Base-by-base conservation (phyloP, 2,797 vertebrate species). In the Nyctibius grandis region DNA sequence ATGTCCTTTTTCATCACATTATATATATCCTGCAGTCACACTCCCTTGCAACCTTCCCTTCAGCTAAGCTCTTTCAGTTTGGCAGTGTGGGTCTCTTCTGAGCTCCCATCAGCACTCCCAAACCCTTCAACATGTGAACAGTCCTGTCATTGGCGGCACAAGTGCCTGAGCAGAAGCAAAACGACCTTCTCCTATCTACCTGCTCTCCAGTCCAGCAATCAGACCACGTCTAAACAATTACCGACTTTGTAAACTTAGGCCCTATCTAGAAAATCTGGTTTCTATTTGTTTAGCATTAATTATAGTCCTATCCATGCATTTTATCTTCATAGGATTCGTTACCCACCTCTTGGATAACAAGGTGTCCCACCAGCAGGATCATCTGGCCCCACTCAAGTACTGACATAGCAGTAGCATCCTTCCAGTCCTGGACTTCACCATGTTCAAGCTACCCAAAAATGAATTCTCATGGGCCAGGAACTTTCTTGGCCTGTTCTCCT, bases 11-110 rank as follows among this genome's bases (percentile, higher is more conserved):
- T 21, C 54, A 51, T 45, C 20, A 36, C 0, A 0, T 25, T 72
- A 2, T 0, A 0, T 2, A 9, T 8, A 42, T 12, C 9, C 36
- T 59, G 17, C 45, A 56, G 23, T 33, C 48, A 18, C 0, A 0
- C n/a, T n/a, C 40, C 61, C n/a, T 54, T 78, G 44, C 65, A 82
- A 2, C n/a, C 13, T 48, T 45, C 33, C 28, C 12, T 53, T 11
- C 57, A 74, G 56, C 57, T 81, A 28, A 89, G 47, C 51, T 83
- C 33, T 50, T 70, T 17, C 33, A 12, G 0, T 26, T 5, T 15
- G 10, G 47, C 81, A 45, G 25, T 19, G 19, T 25, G 51, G 51
- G 31, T 13, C 36, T 38, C 42, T 78, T 36, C 70, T 33, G 61
- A 63, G 57, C 33, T 63, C 59, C 87, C 60, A 33, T 5, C 72